Evolutionary conservation across 2,113 vertebrate genomes (phyloP).

Genomic region (Centropristis striata): DNA sequence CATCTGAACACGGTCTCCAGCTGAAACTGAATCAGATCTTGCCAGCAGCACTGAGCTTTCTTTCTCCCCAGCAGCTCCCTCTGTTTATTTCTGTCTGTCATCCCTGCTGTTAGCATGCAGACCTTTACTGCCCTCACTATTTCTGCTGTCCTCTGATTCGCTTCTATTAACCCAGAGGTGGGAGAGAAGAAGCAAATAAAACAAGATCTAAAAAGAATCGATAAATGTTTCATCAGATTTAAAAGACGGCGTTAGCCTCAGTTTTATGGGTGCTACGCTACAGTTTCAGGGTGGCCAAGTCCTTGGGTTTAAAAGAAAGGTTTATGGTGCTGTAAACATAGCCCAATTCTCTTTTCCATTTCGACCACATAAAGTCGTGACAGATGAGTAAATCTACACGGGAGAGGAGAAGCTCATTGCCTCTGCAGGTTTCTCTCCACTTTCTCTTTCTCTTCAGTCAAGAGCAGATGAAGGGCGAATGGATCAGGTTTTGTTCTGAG

Average conservation of each 20-base stretch:
- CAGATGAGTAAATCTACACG: constrained; percentile 83
- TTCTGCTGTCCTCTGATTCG: constrained; percentile 55
- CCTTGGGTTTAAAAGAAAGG: constrained; percentile 86
- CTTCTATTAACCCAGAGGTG: constrained; percentile 69
- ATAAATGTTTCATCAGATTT: constrained; percentile 86
- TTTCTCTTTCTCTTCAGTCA: constrained; percentile 33
- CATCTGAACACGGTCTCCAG: too few relatives aligned
- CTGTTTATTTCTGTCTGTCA: constrained; percentile 7
- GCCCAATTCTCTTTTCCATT: constrained; percentile 87
- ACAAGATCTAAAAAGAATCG: constrained; percentile 80
- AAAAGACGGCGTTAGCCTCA: constrained; percentile 79
- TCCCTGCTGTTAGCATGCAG: constrained; percentile 30
- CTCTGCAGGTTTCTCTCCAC: constrained; percentile 44
- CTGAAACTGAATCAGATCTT: not conserved
- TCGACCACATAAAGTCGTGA: constrained; percentile 84
- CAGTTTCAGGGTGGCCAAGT: constrained; percentile 83
- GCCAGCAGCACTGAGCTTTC: not conserved
- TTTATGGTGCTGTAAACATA: constrained; percentile 87
- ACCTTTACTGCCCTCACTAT: constrained; percentile 14
- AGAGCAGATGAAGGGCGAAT: constrained; percentile 53
- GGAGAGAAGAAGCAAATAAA: constrained; percentile 76
- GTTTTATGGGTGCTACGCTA: constrained; percentile 74
- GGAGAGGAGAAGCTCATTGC: constrained; percentile 63
- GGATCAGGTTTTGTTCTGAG: constrained; percentile 6
- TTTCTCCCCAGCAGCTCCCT: not conserved